phyloP scores from a whole-genome alignment of 2,797 vertebrate species.

The Tauraco hartlaubi region DNA sequence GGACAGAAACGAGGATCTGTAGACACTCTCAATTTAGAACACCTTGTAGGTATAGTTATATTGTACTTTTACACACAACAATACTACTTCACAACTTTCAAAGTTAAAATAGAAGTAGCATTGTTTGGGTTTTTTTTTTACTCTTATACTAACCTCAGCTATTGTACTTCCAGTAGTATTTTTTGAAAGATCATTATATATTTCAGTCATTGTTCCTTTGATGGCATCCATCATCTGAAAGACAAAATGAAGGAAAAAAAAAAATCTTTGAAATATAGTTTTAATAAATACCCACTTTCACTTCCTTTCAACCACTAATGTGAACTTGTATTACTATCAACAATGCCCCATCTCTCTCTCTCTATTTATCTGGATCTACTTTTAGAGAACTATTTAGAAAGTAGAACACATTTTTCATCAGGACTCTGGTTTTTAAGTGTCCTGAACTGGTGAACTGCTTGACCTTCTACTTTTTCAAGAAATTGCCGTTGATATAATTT shows the following conservation, averaged over 20 bases:
- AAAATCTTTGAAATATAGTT: not conserved
- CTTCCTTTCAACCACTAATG: not conserved
- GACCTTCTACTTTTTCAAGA: not conserved
- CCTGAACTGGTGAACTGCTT: not conserved
- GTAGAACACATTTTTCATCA: not conserved
- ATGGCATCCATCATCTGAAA: slow-evolving; percentile 97
- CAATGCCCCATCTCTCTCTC: not conserved
- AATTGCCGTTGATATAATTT: not conserved
- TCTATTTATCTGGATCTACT: not conserved
- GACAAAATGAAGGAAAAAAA: slow-evolving; percentile 1
- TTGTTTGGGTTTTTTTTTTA: not conserved
- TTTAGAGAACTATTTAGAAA: not conserved
- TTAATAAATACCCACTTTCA: not conserved
- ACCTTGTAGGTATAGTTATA: not conserved
- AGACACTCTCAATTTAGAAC: not conserved
- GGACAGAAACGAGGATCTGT: not conserved
- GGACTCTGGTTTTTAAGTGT: not conserved
- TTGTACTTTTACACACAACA: not conserved
- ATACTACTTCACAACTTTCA: not conserved
- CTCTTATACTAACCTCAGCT: slow-evolving; percentile 87
- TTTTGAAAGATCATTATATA: slow-evolving; percentile 97
- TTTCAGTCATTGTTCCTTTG: slow-evolving; percentile 99
- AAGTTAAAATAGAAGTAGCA: not conserved
- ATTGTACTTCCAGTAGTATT: slow-evolving; percentile 97
- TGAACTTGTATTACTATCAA: not conserved